Base-by-base conservation (phyloP, 2,113 vertebrate species). In the Pelecanus crispus region DNA sequence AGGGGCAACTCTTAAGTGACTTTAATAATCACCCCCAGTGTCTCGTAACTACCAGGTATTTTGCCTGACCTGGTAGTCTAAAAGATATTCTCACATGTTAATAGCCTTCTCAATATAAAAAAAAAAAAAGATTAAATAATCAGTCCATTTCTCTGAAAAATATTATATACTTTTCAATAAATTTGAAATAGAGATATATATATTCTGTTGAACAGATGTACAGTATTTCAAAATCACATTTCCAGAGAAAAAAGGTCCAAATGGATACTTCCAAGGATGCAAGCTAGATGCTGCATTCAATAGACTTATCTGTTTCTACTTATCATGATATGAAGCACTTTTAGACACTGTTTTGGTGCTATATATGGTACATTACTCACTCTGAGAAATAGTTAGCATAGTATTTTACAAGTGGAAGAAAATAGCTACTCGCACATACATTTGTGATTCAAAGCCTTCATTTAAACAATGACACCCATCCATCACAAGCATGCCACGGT, bases 321-420 rank as follows among this genome's bases (percentile, higher is more conserved):
- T 84, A 88, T 81, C 58, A 89, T 88, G 40, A 86, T 53, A 94
- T 8, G 7, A 93, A 97, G 65, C 66, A 83, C 77, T 96, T 90
- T 87, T 55, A 90, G 90, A 94, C 93, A 96, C 66, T 97, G 92
- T 96, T 97, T 96, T 91, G 84, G 36, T 70, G 83, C 86, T 96
- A 92, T 94, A 90, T 90, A 83, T 45, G 70, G 86, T 83, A 95
- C 95, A 97, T 97, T 97, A 97, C 96, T 97, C 95, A 97, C 95
- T 94, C 91, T 93, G 81, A 96, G 96, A 96, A 92, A 96, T 72
- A 97, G 88, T 95, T 96, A 95, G 92, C 96, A 88, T 87, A 96
- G 56, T 96, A 97, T 96, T 98, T 97, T 97, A 96, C 97, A 98
- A 98, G 97, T 91, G 91, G 90, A 97, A 97, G 97, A 88, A 97